A percentile compares a stretch with the other conserved stretches of the same genome.
These are phyloP conservation scores for Hydractinia symbiolongicarpus DNA, from an alignment of 30 jellyfish, hydroid and myxozoan species.

Conservation along the genomic window DNA sequence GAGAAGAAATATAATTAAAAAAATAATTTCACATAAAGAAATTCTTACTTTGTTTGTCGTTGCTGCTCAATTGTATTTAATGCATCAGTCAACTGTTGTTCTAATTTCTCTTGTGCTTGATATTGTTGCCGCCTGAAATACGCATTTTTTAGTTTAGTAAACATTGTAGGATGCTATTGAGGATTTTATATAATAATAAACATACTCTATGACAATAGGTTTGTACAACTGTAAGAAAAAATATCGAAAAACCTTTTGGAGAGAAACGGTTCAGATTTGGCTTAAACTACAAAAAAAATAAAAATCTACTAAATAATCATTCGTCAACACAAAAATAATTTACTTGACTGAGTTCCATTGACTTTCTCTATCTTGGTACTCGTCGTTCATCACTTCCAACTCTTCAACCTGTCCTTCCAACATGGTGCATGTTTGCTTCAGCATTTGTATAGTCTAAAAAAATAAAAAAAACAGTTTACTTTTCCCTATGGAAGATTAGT, in stretches of 20 bases:
- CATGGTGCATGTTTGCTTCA: slow-evolving; percentile 97
- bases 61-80: slow-evolving; percentile 58
- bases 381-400: slow-evolving; percentile 97
- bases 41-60: slow-evolving; percentile 51
- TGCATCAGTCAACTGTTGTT: slow-evolving; percentile 86
- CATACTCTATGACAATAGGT: background rate
- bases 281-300: too few relatives aligned
- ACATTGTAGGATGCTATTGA: background rate
- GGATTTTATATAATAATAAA: background rate
- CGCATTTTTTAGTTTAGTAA: background rate
- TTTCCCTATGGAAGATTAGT: too few relatives aligned
- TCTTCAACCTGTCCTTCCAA: slow-evolving; percentile 99
- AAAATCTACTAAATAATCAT: too few relatives aligned
- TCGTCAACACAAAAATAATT: background rate
- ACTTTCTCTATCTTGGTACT: slow-evolving; percentile 89
- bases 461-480: background rate
- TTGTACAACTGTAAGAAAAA: too few relatives aligned
- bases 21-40: background rate
- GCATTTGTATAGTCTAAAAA: slow-evolving; percentile 86
- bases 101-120: slow-evolving; percentile 91
- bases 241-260: too few relatives aligned
- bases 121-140: slow-evolving; percentile 81
- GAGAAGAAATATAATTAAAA: background rate
- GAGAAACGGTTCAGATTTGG: too few relatives aligned
- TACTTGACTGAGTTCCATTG: slow-evolving; percentile 91